A percentile compares a stretch with the other conserved stretches of the same genome.
Conservation (phyloP, 2,113 vertebrate species). For the Rhineura floridana region DNA sequence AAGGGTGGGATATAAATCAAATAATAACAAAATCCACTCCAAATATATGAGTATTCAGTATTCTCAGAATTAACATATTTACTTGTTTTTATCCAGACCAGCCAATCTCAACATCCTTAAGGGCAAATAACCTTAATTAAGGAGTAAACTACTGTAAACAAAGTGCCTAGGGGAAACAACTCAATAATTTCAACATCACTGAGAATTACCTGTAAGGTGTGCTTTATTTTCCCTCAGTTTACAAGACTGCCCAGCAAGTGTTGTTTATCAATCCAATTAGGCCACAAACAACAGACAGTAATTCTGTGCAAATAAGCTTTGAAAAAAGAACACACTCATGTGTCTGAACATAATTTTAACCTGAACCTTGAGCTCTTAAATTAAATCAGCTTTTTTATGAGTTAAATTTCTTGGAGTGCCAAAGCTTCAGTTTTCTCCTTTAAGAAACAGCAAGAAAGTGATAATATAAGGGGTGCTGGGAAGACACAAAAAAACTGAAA, state of each 20-base stretch:
- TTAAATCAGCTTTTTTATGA: constrained; percentile 5
- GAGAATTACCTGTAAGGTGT: neutral
- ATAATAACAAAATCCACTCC: neutral
- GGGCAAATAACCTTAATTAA: constrained; percentile 34
- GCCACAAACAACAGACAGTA: constrained; percentile 17
- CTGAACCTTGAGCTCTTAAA: constrained; percentile 16
- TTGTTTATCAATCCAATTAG: constrained; percentile 48
- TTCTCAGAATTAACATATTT: constrained; percentile 35
- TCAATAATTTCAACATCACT: neutral
- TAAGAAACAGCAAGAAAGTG: neutral
- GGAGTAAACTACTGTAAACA: constrained; percentile 17
- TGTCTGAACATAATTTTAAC: neutral
- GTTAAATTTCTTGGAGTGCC: neutral
- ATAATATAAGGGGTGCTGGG: no score
- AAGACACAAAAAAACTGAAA: neutral
- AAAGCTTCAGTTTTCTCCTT: neutral
- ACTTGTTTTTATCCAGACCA: constrained; percentile 19
- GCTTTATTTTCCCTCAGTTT: constrained; percentile 34
- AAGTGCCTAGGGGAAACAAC: constrained; percentile 9
- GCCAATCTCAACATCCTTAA: constrained; percentile 20
- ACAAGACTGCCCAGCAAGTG: neutral
- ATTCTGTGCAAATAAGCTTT: constrained; percentile 8
- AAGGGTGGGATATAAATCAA: no score
- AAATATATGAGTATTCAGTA: constrained; percentile 31
- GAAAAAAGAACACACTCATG: constrained; percentile 15